Percentiles rank a stretch among this genome's conserved stretches.
These are phyloP conservation scores for Platysteira castanea DNA, from an alignment of 2,113 vertebrate genomes.

Conservation along the genomic window DNA sequence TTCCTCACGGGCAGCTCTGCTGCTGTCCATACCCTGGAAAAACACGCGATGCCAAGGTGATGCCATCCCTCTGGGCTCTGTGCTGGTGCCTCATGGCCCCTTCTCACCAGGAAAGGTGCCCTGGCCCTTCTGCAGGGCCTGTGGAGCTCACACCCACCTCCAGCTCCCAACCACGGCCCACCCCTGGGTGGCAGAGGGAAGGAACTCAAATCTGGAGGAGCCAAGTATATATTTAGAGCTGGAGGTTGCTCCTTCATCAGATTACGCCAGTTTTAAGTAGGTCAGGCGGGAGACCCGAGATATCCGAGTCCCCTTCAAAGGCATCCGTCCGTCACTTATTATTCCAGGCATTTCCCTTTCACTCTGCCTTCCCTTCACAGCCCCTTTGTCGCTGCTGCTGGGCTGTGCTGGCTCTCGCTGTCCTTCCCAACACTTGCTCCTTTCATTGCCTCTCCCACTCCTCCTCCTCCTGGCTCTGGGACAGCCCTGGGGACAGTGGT, in stretches of 20 bases:
- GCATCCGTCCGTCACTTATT: constrained; percentile 47
- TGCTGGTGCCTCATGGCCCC: neutral
- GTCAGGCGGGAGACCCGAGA: constrained; percentile 53
- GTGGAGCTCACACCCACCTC: rapidly evolving
- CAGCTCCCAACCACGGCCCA: neutral
- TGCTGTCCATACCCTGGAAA: neutral
- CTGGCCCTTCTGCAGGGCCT: neutral
- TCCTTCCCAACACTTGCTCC: neutral
- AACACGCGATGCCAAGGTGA: rapidly evolving
- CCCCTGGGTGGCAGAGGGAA: neutral
- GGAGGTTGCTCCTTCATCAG: constrained; percentile 43
- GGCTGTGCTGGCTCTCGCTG: neutral
- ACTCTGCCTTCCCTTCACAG: neutral
- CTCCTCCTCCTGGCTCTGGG: neutral
- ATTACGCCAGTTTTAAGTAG: constrained; percentile 50
- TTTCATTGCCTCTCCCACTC: neutral
- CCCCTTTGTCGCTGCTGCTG: neutral
- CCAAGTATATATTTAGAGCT: constrained; percentile 3
- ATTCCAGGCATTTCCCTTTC: constrained; percentile 54
- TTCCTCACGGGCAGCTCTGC: neutral
- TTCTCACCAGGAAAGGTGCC: neutral
- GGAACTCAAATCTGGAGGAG: neutral
- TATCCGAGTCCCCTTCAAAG: constrained; percentile 53
- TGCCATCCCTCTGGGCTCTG: neutral
- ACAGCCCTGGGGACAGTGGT: neutral